phyloP scores from a whole-genome alignment of 2,797 vertebrate species.

The Melanotaenia trifasciata region DNA sequence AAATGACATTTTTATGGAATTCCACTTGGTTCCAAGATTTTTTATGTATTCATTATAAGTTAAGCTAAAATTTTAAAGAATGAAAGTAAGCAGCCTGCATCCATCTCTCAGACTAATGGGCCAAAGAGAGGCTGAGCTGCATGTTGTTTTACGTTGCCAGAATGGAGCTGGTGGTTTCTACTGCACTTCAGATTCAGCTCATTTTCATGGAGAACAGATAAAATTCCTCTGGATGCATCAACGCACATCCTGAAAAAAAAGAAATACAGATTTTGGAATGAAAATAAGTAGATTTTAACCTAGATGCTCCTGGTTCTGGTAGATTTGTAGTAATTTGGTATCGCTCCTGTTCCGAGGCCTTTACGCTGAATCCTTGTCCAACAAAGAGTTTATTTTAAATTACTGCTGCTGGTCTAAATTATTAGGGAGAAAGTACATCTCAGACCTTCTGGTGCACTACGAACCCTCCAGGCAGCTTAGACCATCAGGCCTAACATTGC shows the following conservation, averaged over 20 bases:
- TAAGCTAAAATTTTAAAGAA: slow-evolving; percentile 31
- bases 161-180: neutral
- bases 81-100: slow-evolving; percentile 49
- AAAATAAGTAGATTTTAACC: too few relatives aligned
- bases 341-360: too few relatives aligned
- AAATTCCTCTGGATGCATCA: neutral
- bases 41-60: slow-evolving; percentile 70
- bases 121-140: slow-evolving; percentile 16
- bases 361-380: too few relatives aligned
- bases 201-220: neutral
- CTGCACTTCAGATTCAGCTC: slow-evolving; percentile 12
- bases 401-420: too few relatives aligned
- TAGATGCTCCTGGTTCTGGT: too few relatives aligned
- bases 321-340: too few relatives aligned
- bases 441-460: too few relatives aligned
- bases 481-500: too few relatives aligned
- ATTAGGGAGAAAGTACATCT: too few relatives aligned
- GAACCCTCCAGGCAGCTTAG: too few relatives aligned
- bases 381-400: too few relatives aligned
- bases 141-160: slow-evolving; percentile 21
- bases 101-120: slow-evolving; percentile 48
- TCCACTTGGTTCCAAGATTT: slow-evolving; percentile 61
- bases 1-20: slow-evolving; percentile 65
- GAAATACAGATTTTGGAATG: too few relatives aligned
- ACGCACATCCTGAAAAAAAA: neutral